Evolutionary conservation across 2,113 vertebrate species (phyloP), one percentile per base, ranked within the genome.

Genomic region (Scalopus aquaticus): DNA sequence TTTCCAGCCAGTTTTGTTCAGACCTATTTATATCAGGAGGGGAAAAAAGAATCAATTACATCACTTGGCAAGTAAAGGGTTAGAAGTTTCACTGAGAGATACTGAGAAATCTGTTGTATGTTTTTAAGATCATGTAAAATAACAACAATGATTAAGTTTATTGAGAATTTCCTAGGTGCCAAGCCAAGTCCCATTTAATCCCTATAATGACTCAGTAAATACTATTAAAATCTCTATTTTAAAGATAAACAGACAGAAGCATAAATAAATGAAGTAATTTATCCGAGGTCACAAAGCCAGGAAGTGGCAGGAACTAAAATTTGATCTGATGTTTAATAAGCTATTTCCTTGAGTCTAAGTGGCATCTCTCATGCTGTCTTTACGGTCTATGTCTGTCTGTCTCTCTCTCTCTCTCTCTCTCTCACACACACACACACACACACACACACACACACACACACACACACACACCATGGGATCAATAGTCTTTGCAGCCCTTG

Each of bases 191-290:
- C 78, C 54, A 62, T 35, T 77, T 79, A 90, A 92, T 92, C 88
- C 32, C 91, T 67, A 80, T 62, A 70, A 70, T 56, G 80, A 77
- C 5, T 73, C 46, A 17, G 37, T 76, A 84, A 84, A 74, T 86
- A 70, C 35, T 87, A 72, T 86, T 65, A 73, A 95, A 87, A 89
- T 30, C 28, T 74, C 54, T 51, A 83, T 91, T 94, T 92, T 67
- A 90, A 54, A 95, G 85, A 87, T 70, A 95, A 76, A 93, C 30
- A 90, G 64, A 83, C 30, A n/a, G 64, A 88, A 94, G 70, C 44
- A 89, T 97, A 91, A 95, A 51, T 93, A 94, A 93, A 93, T 69
- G 51, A 89, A 94, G n/a, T 58, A 56, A 87, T 54, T 78, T 64
- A 64, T 49, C n/a, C 30, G 42, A 87, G 32, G 17, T 94, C 67